A percentile compares a stretch with the other conserved stretches of the same genome.
Conservation (phyloP, 2,113 vertebrate species). For the Mustelus asterias region DNA sequence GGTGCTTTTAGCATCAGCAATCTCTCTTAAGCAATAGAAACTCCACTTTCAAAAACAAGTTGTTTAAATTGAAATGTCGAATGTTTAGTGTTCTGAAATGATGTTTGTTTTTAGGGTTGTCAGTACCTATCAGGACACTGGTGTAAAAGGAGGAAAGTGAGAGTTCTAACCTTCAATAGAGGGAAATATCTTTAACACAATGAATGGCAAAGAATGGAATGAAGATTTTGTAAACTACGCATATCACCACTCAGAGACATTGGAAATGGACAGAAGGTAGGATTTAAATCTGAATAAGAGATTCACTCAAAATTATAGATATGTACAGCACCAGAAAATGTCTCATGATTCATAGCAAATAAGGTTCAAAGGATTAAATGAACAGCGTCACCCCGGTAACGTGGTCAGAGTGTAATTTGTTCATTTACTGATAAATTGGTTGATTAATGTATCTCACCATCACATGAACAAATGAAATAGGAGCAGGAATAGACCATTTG, state of each 20-base stretch:
- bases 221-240: conserved; percentile 53
- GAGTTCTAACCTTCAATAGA: neutral
- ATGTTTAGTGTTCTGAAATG: neutral
- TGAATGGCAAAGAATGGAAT: conserved; percentile 56
- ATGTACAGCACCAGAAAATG: neutral
- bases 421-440: neutral
- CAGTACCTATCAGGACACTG: neutral
- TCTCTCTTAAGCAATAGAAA: neutral
- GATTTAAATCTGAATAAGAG: conserved; percentile 40
- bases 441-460: neutral
- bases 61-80: neutral
- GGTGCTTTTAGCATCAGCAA: neutral
- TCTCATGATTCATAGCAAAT: neutral
- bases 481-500: no score
- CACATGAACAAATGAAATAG: no score
- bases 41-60: neutral
- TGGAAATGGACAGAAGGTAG: conserved; percentile 67
- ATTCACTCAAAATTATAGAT: neutral
- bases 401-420: neutral
- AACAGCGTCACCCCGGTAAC: neutral
- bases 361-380: neutral
- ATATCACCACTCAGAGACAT: conserved; percentile 63
- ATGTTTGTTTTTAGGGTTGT: neutral
- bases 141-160: neutral
- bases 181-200: conserved; percentile 41